Conservation (phyloP, 2,113 vertebrate species). For the Paramisgurnus dabryanus region DNA sequence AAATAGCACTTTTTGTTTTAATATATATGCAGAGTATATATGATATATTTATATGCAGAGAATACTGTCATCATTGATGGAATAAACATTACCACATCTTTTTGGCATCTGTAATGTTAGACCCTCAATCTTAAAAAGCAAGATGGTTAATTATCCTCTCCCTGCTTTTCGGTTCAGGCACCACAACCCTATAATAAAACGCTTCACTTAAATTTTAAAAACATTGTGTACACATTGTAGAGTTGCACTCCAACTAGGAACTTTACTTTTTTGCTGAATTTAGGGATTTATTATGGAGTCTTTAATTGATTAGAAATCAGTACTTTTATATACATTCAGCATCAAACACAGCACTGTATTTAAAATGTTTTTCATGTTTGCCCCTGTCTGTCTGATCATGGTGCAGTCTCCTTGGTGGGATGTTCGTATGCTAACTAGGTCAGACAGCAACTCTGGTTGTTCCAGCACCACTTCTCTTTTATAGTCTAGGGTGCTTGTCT, state of each 20-base stretch:
- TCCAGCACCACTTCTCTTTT: slow-evolving; percentile 52
- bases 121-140: slow-evolving; percentile 14
- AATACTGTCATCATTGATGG: neutral
- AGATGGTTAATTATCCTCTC: slow-evolving; percentile 5
- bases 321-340: neutral
- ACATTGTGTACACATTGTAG: slow-evolving; percentile 21
- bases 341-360: neutral
- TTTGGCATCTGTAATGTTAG: slow-evolving; percentile 10
- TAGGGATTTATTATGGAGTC: neutral
- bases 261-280: slow-evolving; percentile 8
- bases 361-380: slow-evolving; percentile 23
- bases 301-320: slow-evolving; percentile 22
- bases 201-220: slow-evolving; percentile 18
- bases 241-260: neutral
- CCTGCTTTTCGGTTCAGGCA: slow-evolving; percentile 8
- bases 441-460: slow-evolving; percentile 51
- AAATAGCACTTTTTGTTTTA: too few relatives aligned
- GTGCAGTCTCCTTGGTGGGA: slow-evolving; percentile 45
- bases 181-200: slow-evolving; percentile 12
- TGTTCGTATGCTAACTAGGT: slow-evolving; percentile 67
- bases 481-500: slow-evolving; percentile 53
- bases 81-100: slow-evolving; percentile 22
- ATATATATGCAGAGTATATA: neutral
- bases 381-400: slow-evolving; percentile 34
- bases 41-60: neutral